Base-by-base conservation (phyloP, 2,113 vertebrate genomes). In the Carassius carassius region DNA sequence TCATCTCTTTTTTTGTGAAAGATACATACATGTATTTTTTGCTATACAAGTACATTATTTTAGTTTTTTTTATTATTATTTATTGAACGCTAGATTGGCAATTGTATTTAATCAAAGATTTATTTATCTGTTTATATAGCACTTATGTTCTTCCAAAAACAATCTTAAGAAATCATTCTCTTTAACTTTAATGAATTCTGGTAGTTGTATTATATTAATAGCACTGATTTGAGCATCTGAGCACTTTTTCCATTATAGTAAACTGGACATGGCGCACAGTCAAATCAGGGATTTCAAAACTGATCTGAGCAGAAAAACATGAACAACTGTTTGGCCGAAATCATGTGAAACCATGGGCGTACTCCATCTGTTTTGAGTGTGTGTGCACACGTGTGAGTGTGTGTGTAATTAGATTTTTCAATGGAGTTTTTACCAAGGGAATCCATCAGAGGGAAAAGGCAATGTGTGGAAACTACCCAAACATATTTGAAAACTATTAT, bases 251-350 rank as follows among this genome's bases (percentile, higher is more conserved):
- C 23, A 8, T 44, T 47, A 58, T 1, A 14, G n/a, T 44, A 0
- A 44, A 79, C 10, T 17, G 4, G 16, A 44, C 4, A 62, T 58
- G 75, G 16, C 37, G 9, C 35, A 63, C 1, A 23, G 21, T 47
- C 37, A 62, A 79, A 47, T 29, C n/a, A 44, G 13, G n/a, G 58
- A 63, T 63, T 47, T 16, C 47, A 44, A 63, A 47, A 4, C 58
- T 79, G 78, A 79, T 16, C 58, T 79, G 65, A 65, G 37, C 35
- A 79, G 37, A 47, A 47, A 79, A 44, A 60, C 58, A 63, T 5
- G 12, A 25, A 79, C 35, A 63, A 47, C 19, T n/a, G 29, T 47
- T 47, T 47, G 58, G 58, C 78, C 78, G 47, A 47, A 79, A 7
- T 19, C n/a, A 47, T 65, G n/a, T 65, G 35, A 79, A 65, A 79